Percentiles rank a stretch among this genome's conserved stretches.
Evolutionary conservation across 2,888 invertebrate genomes (phyloP).

Genomic region (Isoperla grammatica): DNA sequence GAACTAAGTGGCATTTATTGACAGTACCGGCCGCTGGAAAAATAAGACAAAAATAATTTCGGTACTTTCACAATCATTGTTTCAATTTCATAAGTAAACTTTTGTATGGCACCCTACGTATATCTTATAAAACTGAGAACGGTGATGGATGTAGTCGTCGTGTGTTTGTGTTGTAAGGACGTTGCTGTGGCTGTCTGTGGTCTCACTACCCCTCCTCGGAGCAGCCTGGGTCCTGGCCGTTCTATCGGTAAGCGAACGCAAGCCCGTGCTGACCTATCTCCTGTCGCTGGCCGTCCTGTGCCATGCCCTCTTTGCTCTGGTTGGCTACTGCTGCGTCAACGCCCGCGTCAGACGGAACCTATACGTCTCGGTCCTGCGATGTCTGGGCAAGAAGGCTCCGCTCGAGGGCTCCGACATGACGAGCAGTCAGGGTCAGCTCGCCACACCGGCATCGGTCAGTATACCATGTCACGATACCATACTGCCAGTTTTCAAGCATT

Average conservation of each 20-base stretch:
- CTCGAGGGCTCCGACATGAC: conserved; percentile 58
- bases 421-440: conserved; percentile 70
- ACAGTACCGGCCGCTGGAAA: too few species aligned
- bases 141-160: too few species aligned
- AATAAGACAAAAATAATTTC: too few species aligned
- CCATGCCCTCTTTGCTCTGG: conserved; percentile 76
- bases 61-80: too few species aligned
- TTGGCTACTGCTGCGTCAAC: conserved; percentile 84
- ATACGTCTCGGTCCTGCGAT: conserved; percentile 61
- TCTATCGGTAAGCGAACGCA: conserved; percentile 67
- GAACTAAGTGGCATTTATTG: too few species aligned
- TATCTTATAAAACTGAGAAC: too few species aligned
- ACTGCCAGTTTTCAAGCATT: background rate
- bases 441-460: conserved; percentile 48
- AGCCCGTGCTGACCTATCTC: conserved; percentile 66
- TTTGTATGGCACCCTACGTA: too few species aligned
- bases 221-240: conserved; percentile 83
- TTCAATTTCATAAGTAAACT: too few species aligned
- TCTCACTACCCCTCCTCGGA: conserved; percentile 77
- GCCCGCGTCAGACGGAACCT: conserved; percentile 75
- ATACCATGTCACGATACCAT: background rate
- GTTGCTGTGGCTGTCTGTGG: conserved; percentile 79
- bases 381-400: conserved; percentile 77
- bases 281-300: conserved; percentile 70
- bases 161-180: too few species aligned